Percentiles rank a stretch among this genome's conserved stretches.
These are phyloP conservation scores for Ostrea edulis DNA, from an alignment of 1,140 invertebrate genomes.

Conservation along the genomic window DNA sequence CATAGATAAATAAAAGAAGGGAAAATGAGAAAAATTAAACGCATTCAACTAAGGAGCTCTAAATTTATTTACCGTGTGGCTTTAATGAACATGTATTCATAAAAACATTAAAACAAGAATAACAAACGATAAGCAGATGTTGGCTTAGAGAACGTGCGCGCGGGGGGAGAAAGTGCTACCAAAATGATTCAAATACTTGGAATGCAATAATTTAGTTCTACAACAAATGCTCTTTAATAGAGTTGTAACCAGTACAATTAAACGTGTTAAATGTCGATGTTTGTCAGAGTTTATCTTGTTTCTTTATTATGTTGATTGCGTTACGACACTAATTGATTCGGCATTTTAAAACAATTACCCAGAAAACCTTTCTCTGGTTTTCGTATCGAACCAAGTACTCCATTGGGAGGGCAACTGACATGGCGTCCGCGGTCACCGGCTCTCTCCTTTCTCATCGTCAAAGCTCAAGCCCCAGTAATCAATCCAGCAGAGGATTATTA, in stretches of 20 bases:
- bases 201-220: constrained; percentile 1
- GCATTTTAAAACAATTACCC: constrained; percentile 9
- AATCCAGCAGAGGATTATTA: too few relatives aligned
- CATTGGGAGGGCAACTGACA: neutral
- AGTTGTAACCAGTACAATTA: constrained; percentile 6
- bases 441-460: neutral
- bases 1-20: too few relatives aligned
- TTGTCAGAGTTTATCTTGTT: constrained; percentile 8
- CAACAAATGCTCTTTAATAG: constrained; percentile 8
- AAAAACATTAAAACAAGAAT: constrained; percentile 21
- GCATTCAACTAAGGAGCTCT: neutral
- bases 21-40: neutral
- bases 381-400: neutral
- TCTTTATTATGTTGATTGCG: constrained; percentile 3
- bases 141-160: neutral
- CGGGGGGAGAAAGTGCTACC: constrained; percentile 25
- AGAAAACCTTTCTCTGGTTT: constrained; percentile 24
- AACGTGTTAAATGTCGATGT: constrained; percentile 16
- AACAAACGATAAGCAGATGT: constrained; percentile 23
- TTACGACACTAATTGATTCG: constrained; percentile 31
- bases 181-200: constrained; percentile 34
- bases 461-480: neutral
- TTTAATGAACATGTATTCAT: constrained; percentile 37
- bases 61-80: constrained; percentile 8
- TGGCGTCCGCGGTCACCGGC: neutral